Evolutionary conservation across 2,888 invertebrate species (phyloP), one percentile per base, ranked within the genome.

Genomic region (Orchesella flavescens): DNA sequence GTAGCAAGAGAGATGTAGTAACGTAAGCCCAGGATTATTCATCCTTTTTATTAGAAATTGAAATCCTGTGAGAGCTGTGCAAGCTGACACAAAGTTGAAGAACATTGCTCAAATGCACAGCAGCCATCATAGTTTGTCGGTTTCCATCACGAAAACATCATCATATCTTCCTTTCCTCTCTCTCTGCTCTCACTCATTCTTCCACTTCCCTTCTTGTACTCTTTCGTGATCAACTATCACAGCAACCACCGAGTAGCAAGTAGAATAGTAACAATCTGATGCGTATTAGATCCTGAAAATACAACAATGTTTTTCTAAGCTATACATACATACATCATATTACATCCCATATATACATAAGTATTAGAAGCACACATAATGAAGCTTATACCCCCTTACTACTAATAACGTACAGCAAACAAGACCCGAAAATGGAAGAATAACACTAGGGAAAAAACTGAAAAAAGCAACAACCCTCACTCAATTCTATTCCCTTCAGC

Each of bases 91-190:
- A 61, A 79, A 24, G 46, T 55, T 59, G 72, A 79, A 78, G 71
- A 78, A 63, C 69, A 77, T 77, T 46, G 68, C 77, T 65, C 71
- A 71, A 71, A 55, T 59, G 63, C 63, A n/a, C 71, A 79, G 79
- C 74, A 84, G 78, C 84, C 84, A 79, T 84, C 84, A 84, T 84
- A 71, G 83, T 74, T 84, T 79, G 61, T 75, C 84, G 69, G 69
- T 84, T 84, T 84, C 79, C 84, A 84, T 84, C 84, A 84, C 75
- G 63, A 84, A 69, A 79, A 79, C 69, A 84, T 84, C 84, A 84
- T 83, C 83, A 78, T 83, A 77, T 78, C 74, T 63, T 72, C 57
- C 59, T 68, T 53, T 81, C 66, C 23, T 68, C 66, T 65, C n/a
- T n/a, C n/a, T n/a, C n/a, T n/a, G n/a, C n/a, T 63, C 61, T 83